A percentile compares a stretch with the other conserved stretches of the same genome.
These are phyloP conservation scores for Prionace glauca DNA, from an alignment of 2,797 vertebrate species.

Conservation along the genomic window DNA sequence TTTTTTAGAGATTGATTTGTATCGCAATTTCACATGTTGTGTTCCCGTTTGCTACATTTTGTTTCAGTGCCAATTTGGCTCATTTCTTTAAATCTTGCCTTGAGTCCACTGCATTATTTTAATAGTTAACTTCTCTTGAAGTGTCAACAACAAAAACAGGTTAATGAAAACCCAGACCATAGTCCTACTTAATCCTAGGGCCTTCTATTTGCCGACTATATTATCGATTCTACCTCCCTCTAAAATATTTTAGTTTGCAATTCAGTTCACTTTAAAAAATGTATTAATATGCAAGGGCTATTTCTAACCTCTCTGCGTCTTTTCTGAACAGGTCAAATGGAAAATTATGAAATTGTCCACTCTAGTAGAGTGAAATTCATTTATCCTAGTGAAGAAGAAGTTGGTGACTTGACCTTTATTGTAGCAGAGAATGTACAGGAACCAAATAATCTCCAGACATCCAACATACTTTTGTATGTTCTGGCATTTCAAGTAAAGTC, in stretches of 20 bases:
- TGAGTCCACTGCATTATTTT: neutral
- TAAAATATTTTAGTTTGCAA: neutral
- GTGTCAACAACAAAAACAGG: neutral
- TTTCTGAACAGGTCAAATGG: constrained; percentile 77
- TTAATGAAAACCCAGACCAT: neutral
- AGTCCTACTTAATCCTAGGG: neutral
- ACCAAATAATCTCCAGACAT: constrained; percentile 55
- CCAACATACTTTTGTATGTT: constrained; percentile 85
- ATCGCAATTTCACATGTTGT: neutral
- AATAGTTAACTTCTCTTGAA: neutral
- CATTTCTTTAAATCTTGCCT: neutral
- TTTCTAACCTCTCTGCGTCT: neutral
- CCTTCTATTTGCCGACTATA: neutral
- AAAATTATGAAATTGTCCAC: constrained; percentile 94
- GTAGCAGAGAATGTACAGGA: constrained; percentile 78
- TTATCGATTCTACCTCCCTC: too few relatives aligned
- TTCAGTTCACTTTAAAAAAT: neutral
- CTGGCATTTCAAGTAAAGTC: constrained; percentile 76
- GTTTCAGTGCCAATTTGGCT: neutral
- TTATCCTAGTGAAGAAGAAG: constrained; percentile 94
- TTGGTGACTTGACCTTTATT: constrained; percentile 88
- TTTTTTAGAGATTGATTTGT: neutral
- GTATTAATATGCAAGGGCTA: neutral
- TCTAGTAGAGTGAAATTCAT: constrained; percentile 94
- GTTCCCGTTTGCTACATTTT: neutral